Percentiles rank a stretch among this genome's conserved stretches.
Evolutionary conservation across 2,113 vertebrate genomes (phyloP).

Genomic region (Genyomyrus donnyi): DNA sequence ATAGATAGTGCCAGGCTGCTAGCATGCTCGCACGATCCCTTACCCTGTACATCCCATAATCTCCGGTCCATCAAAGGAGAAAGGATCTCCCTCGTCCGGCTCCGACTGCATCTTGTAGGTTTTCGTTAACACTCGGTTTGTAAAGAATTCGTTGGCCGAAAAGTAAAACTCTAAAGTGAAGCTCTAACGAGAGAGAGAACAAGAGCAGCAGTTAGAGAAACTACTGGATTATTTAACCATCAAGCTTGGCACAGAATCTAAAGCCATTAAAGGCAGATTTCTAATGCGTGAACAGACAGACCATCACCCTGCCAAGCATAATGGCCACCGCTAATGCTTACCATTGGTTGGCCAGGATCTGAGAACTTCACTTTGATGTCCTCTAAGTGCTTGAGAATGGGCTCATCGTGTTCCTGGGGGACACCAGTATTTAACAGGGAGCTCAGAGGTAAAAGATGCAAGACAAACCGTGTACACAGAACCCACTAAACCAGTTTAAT

Average conservation of each 20-base stretch:
- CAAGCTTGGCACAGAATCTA: background rate
- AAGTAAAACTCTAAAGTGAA: constrained; percentile 96
- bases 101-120: constrained; percentile 95
- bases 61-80: constrained; percentile 96
- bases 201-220: background rate
- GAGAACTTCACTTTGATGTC: constrained; percentile 99
- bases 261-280: background rate
- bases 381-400: constrained; percentile 95
- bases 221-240: background rate
- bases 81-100: constrained; percentile 90
- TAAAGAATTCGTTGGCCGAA: constrained; percentile 95
- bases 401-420: constrained; percentile 88
- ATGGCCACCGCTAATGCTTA: constrained; percentile 51
- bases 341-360: constrained; percentile 92
- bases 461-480: background rate
- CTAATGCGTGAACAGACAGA: background rate
- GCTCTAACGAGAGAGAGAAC: constrained; percentile 59
- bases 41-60: constrained; percentile 96
- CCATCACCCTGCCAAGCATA: background rate
- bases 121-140: constrained; percentile 88
- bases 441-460: background rate
- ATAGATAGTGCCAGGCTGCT: background rate
- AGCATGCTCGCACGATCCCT: constrained; percentile 6
- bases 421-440: background rate
- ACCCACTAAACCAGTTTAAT: background rate